Evolutionary conservation across 2,113 vertebrate genomes (phyloP), one percentile per base, ranked within the genome.

Genomic region (Genyomyrus donnyi): DNA sequence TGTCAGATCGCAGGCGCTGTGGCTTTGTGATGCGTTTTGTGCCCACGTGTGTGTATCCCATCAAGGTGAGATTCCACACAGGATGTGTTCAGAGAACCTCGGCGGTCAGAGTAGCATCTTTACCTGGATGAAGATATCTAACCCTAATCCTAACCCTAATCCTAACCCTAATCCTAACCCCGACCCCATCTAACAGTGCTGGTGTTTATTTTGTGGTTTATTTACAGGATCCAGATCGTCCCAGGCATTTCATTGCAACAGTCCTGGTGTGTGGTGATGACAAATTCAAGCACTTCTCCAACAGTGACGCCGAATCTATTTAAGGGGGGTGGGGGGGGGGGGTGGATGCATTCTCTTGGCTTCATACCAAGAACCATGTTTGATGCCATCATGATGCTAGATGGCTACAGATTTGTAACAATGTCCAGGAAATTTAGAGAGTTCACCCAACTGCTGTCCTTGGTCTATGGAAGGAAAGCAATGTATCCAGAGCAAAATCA

Each of bases 11-110:
- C 74, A 95, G 96, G 62, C 95, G 96, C 87, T 97, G 96, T 93
- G 96, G 96, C 35, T 95, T 96, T 46, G 96, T 97, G 50, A 95
- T 96, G 39, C 95, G 96, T 15, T 97, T 96, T 42, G 93, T 97
- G 48, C 94, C 96, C 80, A 96, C 96, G 48, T 93, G 87, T 90
- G 95, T 95, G 3, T 95, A 94, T 91, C 96, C 96, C 62, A 93
- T 90, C 42, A 49, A 97, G 94, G 96, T 96, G 53, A 95, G 92
- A 66, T n/a, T 53, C 39, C 7, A 31, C 8, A 1, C 19, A n/a
- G 6, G 27, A 10, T 77, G 17, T 27, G 13, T 50, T 53, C n/a
- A 52, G 13, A 53, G 31, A 53, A 13, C 2, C 10, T 50, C 2
- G 15, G 0, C 15, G 10, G 10, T 53, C 45, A n/a, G 27, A 56